Evolutionary conservation across 2,113 vertebrate species (phyloP).

Genomic region (Bubo blakistoni): DNA sequence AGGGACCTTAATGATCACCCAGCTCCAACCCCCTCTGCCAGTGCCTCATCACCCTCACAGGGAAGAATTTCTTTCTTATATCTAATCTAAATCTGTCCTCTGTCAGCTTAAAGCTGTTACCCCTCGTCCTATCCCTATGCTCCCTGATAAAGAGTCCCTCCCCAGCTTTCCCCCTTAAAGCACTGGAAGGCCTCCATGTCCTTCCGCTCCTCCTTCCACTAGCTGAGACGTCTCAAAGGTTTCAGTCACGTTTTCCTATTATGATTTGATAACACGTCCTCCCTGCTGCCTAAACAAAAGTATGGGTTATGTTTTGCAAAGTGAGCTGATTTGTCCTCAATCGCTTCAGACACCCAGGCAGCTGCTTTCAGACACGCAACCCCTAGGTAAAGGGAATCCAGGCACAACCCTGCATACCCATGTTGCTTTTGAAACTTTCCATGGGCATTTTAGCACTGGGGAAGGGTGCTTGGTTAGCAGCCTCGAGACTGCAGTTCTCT

Average conservation of each 20-base stretch:
- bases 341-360: neutral
- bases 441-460: neutral
- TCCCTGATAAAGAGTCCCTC: too few relatives aligned
- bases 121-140: too few relatives aligned
- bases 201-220: neutral
- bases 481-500: neutral
- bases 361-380: neutral
- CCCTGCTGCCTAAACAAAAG: neutral
- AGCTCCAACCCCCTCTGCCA: too few relatives aligned
- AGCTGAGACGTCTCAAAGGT: neutral
- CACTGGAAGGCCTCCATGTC: neutral
- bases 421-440: neutral
- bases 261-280: neutral
- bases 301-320: neutral
- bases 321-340: neutral
- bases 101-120: too few relatives aligned
- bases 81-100: too few relatives aligned
- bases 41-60: too few relatives aligned
- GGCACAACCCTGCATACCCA: rapidly evolving
- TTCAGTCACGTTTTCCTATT: neutral
- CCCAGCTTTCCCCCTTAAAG: too few relatives aligned
- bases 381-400: neutral
- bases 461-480: neutral
- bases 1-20: too few relatives aligned
- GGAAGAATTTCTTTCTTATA: too few relatives aligned